Conservation (phyloP, 37 sponge, comb jelly and placozoan genomes). For the Theonella swinhoei region DNA sequence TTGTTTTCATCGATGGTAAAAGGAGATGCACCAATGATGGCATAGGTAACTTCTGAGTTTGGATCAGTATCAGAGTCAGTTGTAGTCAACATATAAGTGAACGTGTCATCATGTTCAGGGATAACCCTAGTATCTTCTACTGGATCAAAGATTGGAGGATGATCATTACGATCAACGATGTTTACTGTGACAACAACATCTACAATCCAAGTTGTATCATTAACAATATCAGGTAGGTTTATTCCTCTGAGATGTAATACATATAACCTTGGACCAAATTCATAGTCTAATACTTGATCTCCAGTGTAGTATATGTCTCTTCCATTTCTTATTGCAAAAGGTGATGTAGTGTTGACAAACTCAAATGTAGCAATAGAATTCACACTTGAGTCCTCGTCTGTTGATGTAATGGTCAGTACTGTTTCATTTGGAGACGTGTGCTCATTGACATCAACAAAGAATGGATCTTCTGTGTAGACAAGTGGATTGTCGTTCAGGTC, state of each 20-base stretch:
- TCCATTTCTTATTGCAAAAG: conserved; percentile 29
- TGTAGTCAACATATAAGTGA: conserved; percentile 31
- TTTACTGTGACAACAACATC: conserved; percentile 46
- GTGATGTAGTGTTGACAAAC: conserved; percentile 19
- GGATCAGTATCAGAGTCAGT: conserved; percentile 62
- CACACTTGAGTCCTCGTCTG: conserved; percentile 39
- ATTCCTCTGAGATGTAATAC: conserved; percentile 33
- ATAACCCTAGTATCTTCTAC: conserved; percentile 19
- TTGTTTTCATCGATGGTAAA: conserved; percentile 51
- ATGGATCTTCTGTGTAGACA: conserved; percentile 35
- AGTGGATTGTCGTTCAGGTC: conserved; percentile 89
- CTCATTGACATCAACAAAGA: conserved; percentile 45
- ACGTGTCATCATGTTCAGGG: conserved; percentile 31
- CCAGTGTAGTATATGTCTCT: conserved; percentile 22
- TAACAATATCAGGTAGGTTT: conserved; percentile 47
- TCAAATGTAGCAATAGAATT: conserved; percentile 40
- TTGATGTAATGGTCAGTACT: conserved; percentile 28
- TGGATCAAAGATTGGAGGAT: conserved; percentile 61
- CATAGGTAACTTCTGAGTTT: conserved; percentile 47
- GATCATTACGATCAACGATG: conserved; percentile 66
- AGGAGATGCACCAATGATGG: conserved; percentile 26
- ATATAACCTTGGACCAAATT: conserved; percentile 28
- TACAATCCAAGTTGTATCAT: conserved; percentile 34
- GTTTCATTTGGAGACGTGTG: neutral
- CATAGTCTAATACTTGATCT: conserved; percentile 37